phyloP scores from a whole-genome alignment of 2,888 invertebrate genomes.

The Campaea margaritaria region DNA sequence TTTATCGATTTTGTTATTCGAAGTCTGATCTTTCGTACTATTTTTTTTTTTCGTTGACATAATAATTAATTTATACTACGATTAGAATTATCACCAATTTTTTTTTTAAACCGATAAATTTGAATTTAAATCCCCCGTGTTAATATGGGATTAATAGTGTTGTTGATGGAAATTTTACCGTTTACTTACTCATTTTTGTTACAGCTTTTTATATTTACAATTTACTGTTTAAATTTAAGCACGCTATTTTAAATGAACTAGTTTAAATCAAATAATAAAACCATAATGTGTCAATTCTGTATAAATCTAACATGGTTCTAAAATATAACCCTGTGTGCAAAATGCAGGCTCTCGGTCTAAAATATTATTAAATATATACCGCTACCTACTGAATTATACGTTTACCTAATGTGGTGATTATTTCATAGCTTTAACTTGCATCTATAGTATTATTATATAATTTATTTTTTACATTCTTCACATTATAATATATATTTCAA shows the following conservation, averaged over 20 bases:
- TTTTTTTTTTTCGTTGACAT: neutral
- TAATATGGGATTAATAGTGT: neutral
- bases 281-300: conserved; percentile 15
- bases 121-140: neutral
- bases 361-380: neutral
- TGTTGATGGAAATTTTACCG: neutral
- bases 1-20: conserved; percentile 14
- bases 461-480: conserved; percentile 13
- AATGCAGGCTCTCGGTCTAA: conserved; percentile 12
- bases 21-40: conserved; percentile 4
- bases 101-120: neutral
- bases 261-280: conserved; percentile 3
- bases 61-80: too few species aligned
- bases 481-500: conserved; percentile 8
- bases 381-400: too few species aligned
- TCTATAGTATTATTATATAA: conserved; percentile 42
- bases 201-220: neutral
- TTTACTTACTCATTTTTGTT: neutral
- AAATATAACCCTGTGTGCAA: neutral
- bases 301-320: conserved; percentile 3
- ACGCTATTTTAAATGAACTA: conserved; percentile 1
- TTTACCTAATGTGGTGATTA: conserved; percentile 13
- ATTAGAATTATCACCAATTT: too few species aligned
- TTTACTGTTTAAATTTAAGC: neutral
- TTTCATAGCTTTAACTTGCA: conserved; percentile 43